Percentiles rank a stretch among this genome's conserved stretches.
Conservation (phyloP, 92 coral and sea anemone genomes). For the Palythoa caribaeorum region DNA sequence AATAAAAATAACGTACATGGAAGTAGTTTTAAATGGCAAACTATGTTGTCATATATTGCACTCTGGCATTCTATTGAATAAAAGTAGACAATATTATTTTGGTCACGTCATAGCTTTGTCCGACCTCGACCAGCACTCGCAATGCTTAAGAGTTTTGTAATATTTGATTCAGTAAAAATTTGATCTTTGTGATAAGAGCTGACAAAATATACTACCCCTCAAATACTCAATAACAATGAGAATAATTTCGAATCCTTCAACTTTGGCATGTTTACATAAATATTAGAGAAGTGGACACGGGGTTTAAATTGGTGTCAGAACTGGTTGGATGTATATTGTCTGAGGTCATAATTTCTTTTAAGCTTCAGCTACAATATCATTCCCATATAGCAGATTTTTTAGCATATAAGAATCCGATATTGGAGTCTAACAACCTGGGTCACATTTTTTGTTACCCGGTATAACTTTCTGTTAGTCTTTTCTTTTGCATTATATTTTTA, state of each 20-base stretch:
- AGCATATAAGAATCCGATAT: too few relatives aligned
- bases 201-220: not conserved
- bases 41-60: not conserved
- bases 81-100: not conserved
- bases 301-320: constrained; percentile 22
- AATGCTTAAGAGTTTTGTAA: constrained; percentile 12
- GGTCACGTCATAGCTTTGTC: constrained; percentile 17
- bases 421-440: too few relatives aligned
- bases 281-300: not conserved
- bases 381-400: not conserved
- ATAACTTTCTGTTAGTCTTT: too few relatives aligned
- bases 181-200: constrained; percentile 27
- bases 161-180: constrained; percentile 34
- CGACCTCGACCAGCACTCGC: not conserved
- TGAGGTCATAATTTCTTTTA: not conserved
- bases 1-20: not conserved
- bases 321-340: not conserved
- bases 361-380: not conserved
- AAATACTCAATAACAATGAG: not conserved
- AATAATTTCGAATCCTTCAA: constrained; percentile 5
- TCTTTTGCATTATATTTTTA: too few relatives aligned
- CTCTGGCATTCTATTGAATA: not conserved
- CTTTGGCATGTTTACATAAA: constrained; percentile 39
- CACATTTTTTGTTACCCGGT: too few relatives aligned
- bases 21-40: not conserved